Base-by-base conservation (phyloP, 2,113 vertebrate species). In the Calidris pugnax region DNA sequence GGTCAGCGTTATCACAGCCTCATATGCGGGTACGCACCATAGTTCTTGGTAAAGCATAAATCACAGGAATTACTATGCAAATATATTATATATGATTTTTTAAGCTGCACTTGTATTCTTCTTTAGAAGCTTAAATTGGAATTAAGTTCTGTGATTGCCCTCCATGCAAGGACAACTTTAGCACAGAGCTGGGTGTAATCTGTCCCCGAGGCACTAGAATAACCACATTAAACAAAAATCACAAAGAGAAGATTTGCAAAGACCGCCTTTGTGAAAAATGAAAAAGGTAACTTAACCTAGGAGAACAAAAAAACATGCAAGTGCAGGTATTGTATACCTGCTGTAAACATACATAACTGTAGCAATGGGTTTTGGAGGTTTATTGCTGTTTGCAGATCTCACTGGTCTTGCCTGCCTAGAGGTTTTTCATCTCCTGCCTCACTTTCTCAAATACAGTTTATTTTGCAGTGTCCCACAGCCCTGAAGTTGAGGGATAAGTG, bases 1-100 rank as follows among this genome's bases (percentile, higher is more conserved):
- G 76, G 75, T 64, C 60, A 55, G 23, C 0, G 0, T 35, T 37
- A 26, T 20, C 37, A 12, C 47, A 73, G 33, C 14, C 47, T 33
- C 20, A 0, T 1, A 17, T 26, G 41, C 2, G 4, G 68, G 53
- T 73, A 2, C 0, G 2, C 27, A 24, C 17, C 35, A 32, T 2
- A 1, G 35, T 0, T 30, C 77, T 32, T 14, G 9, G 64, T 2
- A 73, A 48, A 64, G n/a, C 43, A 43, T n/a, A 67, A 66, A 47
- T 32, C 64, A 14, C 32, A 37, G 56, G 9, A 86, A 62, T 16
- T 59, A 28, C 64, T 48, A 1, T 19, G 55, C 56, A 79, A 87
- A 79, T 22, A 75, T 9, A 63, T 2, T 6, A 28, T 5, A 8
- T 9, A 26, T 3, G 18, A 21, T n/a, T 28, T 78, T 82, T 72